Conservation (phyloP, 2,888 invertebrate genomes). For the Folsomia manolachei region DNA sequence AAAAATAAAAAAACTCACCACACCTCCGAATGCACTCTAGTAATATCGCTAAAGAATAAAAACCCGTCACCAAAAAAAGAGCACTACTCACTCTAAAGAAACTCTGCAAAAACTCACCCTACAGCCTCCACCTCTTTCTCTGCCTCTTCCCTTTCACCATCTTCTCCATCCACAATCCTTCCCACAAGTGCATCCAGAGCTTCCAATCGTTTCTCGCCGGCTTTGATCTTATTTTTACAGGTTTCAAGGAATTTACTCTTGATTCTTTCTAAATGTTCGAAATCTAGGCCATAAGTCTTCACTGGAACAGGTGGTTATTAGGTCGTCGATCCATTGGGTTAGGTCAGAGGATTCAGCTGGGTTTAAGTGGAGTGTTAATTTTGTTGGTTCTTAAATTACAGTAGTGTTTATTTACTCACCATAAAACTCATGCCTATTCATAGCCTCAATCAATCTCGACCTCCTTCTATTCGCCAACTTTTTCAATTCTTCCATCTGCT, state of each 20-base stretch:
- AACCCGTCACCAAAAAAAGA: not conserved
- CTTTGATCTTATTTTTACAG: constrained; percentile 83
- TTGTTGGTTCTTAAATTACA: too few species aligned
- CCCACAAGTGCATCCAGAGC: constrained; percentile 81
- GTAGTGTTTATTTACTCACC: too few species aligned
- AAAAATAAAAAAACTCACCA: not conserved
- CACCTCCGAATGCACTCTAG: not conserved
- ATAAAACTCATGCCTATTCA: constrained; percentile 87
- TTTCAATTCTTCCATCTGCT: constrained; percentile 76
- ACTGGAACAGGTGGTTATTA: constrained; percentile 55
- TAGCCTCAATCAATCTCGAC: constrained; percentile 82
- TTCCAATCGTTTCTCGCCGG: constrained; percentile 83
- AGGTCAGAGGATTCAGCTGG: constrained; percentile 84
- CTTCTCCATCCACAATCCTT: not conserved
- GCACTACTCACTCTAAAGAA: not conserved
- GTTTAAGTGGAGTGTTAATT: too few species aligned
- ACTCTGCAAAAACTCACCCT: not conserved
- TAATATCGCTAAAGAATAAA: not conserved
- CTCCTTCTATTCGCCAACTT: constrained; percentile 75
- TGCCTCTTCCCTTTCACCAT: not conserved
- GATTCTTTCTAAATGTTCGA: constrained; percentile 80
- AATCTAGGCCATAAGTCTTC: constrained; percentile 95
- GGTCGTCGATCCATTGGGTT: constrained; percentile 85
- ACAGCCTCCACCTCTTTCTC: not conserved
- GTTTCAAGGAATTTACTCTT: constrained; percentile 89